Percentiles rank a stretch among this genome's conserved stretches.
These are phyloP conservation scores for Nothobranchius kuhntae DNA, from an alignment of 2,113 vertebrate genomes.

Conservation along the genomic window DNA sequence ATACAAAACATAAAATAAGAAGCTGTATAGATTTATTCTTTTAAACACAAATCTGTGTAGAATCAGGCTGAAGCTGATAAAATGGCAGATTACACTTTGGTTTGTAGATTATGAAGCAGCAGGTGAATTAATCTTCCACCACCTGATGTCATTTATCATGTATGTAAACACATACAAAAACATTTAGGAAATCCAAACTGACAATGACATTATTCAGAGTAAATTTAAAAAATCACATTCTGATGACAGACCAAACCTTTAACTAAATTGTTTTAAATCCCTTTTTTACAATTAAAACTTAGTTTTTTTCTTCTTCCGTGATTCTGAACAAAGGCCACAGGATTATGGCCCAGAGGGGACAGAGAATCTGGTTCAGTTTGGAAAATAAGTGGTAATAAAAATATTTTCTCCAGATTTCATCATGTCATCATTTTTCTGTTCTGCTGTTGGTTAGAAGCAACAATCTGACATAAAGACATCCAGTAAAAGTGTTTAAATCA, in stretches of 20 bases:
- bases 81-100: too few relatives aligned
- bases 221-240: neutral
- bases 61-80: too few relatives aligned
- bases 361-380: neutral
- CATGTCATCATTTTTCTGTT: neutral
- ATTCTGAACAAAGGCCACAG: neutral
- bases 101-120: neutral
- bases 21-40: slow-evolving; percentile 27
- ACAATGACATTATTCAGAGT: neutral
- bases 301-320: neutral
- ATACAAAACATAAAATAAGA: slow-evolving; percentile 70
- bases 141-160: neutral
- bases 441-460: slow-evolving; percentile 41
- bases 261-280: slow-evolving; percentile 16
- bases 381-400: slow-evolving; percentile 53
- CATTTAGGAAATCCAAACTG: neutral
- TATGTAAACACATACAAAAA: neutral
- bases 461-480: slow-evolving; percentile 62
- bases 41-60: slow-evolving; percentile 32
- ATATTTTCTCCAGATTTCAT: slow-evolving; percentile 1
- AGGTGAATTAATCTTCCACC: too few relatives aligned
- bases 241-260: slow-evolving; percentile 30
- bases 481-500: slow-evolving; percentile 58
- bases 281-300: slow-evolving; percentile 17
- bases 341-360: accelerated